A percentile compares a stretch with the other conserved stretches of the same genome.
phyloP scores from a whole-genome alignment of 2,888 invertebrate genomes.

The Drosophila antonietae region DNA sequence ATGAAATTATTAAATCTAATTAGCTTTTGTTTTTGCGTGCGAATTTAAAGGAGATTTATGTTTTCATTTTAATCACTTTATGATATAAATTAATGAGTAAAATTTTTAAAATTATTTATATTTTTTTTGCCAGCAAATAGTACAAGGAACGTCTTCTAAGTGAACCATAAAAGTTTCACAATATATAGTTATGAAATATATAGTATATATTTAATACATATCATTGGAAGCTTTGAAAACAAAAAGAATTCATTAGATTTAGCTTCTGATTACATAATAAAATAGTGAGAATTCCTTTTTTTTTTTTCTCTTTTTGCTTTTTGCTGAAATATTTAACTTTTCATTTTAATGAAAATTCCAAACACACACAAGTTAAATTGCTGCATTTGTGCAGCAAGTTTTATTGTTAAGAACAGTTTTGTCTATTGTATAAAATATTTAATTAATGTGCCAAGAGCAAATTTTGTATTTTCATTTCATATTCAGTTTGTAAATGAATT shows the following conservation, averaged over 20 bases:
- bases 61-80: neutral
- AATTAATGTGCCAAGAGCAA: neutral
- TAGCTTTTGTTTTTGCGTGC: neutral
- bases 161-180: no score
- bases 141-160: no score
- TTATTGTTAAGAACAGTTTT: neutral
- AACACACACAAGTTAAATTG: neutral
- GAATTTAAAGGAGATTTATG: neutral
- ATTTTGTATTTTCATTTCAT: neutral
- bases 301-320: neutral
- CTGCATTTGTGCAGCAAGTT: neutral
- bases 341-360: slow-evolving; percentile 2
- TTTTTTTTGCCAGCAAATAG: neutral
- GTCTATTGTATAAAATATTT: neutral
- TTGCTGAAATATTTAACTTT: neutral
- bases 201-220: no score
- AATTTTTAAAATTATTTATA: neutral
- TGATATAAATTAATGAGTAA: no score
- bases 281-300: neutral
- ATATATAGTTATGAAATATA: no score
- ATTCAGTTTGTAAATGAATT: neutral
- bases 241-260: no score
- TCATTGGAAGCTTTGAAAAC: no score
- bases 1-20: neutral
- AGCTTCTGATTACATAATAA: neutral